Conservation (phyloP, 2,113 vertebrate species). For the Rhodinocichla rosea region DNA sequence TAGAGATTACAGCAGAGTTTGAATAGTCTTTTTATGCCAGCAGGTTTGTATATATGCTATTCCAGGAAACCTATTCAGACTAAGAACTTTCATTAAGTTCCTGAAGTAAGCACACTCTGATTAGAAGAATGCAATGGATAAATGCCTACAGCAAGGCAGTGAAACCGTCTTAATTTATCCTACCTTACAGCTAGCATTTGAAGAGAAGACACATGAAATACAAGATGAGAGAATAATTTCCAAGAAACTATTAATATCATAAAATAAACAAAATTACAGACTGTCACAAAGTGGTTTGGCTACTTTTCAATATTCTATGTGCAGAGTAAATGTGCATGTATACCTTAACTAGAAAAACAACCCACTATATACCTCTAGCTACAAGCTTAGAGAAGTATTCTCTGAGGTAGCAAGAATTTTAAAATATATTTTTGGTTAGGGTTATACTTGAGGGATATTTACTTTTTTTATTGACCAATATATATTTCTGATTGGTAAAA, state of each 20-base stretch:
- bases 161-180: not conserved
- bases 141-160: not conserved
- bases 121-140: not conserved
- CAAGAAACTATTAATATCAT: not conserved
- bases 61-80: not conserved
- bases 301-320: not conserved
- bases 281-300: not conserved
- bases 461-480: not conserved
- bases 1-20: not conserved
- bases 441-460: not conserved
- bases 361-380: not conserved
- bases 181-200: not conserved
- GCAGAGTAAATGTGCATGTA: not conserved
- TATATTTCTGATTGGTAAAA: not conserved
- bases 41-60: not conserved
- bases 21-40: not conserved
- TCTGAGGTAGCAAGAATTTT: not conserved
- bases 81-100: not conserved
- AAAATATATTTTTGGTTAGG: not conserved
- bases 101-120: not conserved
- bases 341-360: not conserved
- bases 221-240: not conserved
- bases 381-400: not conserved
- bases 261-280: not conserved
- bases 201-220: not conserved